A percentile compares a stretch with the other conserved stretches of the same genome.
Evolutionary conservation across 1,140 invertebrate genomes (phyloP).

Genomic region (Drosophila nebulosa): DNA sequence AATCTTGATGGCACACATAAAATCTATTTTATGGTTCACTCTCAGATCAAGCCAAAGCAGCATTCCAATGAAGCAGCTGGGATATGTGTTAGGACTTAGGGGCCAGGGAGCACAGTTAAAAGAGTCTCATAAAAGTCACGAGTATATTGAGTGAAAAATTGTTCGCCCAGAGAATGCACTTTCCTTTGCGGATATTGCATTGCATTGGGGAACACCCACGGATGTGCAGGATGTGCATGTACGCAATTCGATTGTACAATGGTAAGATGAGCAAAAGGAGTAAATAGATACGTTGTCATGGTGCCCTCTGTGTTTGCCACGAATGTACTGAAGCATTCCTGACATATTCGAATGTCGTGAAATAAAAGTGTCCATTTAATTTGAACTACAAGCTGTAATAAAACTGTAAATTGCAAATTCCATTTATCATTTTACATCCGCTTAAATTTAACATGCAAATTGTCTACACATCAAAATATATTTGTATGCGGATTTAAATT

Average conservation of each 20-base stretch:
- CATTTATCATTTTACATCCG: not conserved
- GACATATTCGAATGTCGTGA: slow-evolving; percentile 16
- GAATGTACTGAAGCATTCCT: not conserved
- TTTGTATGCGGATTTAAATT: not conserved
- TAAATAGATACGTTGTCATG: not conserved
- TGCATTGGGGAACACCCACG: slow-evolving; percentile 21
- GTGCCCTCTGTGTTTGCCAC: not conserved
- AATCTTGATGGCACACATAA: slow-evolving; percentile 41
- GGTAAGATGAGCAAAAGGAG: slow-evolving; percentile 8
- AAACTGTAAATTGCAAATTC: not conserved
- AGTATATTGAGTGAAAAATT: slow-evolving; percentile 65
- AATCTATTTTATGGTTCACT: slow-evolving; percentile 57
- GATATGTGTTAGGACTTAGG: not conserved
- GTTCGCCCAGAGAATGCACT: slow-evolving; percentile 38
- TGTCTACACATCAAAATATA: not conserved
- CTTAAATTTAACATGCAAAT: not conserved
- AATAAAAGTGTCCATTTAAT: slow-evolving; percentile 16
- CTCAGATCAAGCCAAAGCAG: slow-evolving; percentile 14
- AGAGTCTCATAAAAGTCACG: slow-evolving; percentile 46
- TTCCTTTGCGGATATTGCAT: slow-evolving; percentile 40
- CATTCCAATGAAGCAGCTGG: slow-evolving; percentile 12
- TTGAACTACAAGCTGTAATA: not conserved
- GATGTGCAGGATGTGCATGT: slow-evolving; percentile 23
- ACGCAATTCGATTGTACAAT: not conserved
- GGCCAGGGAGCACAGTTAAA: not conserved